phyloP scores from a whole-genome alignment of 2,797 vertebrate genomes.

The Gadopsis bispinosus region DNA sequence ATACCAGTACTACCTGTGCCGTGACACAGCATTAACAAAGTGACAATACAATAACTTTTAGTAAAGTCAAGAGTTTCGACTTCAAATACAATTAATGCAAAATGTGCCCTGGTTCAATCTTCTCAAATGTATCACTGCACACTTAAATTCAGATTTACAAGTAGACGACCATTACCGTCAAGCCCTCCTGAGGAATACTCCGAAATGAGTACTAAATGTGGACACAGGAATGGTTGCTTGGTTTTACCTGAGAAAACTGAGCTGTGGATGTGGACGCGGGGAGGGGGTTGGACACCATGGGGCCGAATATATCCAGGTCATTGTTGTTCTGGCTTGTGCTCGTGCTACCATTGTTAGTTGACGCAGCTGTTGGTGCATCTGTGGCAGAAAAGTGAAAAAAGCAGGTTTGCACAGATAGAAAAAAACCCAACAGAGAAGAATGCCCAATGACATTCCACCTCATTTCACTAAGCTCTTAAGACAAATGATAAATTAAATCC shows the following conservation, averaged over 20 bases:
- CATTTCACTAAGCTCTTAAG: background rate
- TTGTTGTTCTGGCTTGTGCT: slow-evolving; percentile 88
- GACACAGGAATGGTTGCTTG: background rate
- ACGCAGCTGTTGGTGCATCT: slow-evolving; percentile 90
- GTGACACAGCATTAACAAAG: background rate
- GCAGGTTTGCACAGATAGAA: slow-evolving; percentile 44
- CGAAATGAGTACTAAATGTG: slow-evolving; percentile 13
- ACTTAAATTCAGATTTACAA: slow-evolving; percentile 37
- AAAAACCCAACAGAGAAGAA: background rate
- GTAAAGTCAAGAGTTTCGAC: background rate
- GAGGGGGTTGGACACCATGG: slow-evolving; percentile 98
- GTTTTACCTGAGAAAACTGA: slow-evolving; percentile 84
- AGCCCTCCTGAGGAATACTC: slow-evolving; percentile 5
- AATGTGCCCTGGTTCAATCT: too few species aligned
- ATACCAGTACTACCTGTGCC: background rate
- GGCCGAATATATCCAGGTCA: slow-evolving; percentile 98
- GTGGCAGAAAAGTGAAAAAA: slow-evolving; percentile 45
- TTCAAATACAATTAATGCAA: background rate
- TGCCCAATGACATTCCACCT: background rate
- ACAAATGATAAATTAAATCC: slow-evolving; percentile 16
- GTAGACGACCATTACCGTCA: slow-evolving; percentile 3
- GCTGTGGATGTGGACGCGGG: slow-evolving; percentile 84
- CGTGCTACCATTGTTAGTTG: slow-evolving; percentile 86
- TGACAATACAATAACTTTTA: background rate
- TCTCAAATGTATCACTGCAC: slow-evolving; percentile 4